phyloP scores from a whole-genome alignment of 2,797 vertebrate genomes.

The Melanotaenia boesemani region DNA sequence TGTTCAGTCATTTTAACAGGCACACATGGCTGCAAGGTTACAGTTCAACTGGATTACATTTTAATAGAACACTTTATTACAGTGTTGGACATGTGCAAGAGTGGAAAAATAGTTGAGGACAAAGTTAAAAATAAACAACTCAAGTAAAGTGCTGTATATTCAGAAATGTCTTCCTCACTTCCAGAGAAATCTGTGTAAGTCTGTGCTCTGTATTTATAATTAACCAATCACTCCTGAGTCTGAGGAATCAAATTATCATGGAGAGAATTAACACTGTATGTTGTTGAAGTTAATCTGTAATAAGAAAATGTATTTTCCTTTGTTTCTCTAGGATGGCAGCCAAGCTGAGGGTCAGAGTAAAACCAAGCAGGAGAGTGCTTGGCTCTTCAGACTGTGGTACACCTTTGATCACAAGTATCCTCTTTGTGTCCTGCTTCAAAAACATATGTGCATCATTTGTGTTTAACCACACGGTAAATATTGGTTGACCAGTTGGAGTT shows the following conservation, averaged over 20 bases:
- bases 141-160: too few relatives aligned
- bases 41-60: background rate
- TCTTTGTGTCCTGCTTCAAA: slow-evolving; percentile 66
- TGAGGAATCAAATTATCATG: too few relatives aligned
- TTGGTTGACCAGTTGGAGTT: background rate
- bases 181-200: too few relatives aligned
- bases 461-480: background rate
- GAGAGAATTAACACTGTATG: too few relatives aligned
- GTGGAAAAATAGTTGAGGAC: background rate
- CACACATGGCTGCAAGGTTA: background rate
- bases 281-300: too few relatives aligned
- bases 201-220: too few relatives aligned
- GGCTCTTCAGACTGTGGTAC: slow-evolving; percentile 98
- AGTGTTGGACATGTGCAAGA: too few relatives aligned
- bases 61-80: background rate
- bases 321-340: slow-evolving; percentile 85
- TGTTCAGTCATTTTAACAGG: too few relatives aligned
- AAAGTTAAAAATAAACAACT: too few relatives aligned
- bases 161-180: too few relatives aligned
- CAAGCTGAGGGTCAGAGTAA: slow-evolving; percentile 87
- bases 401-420: slow-evolving; percentile 99
- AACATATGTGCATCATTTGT: slow-evolving; percentile 1
- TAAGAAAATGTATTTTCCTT: slow-evolving; percentile 3
- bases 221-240: too few relatives aligned
- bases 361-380: slow-evolving; percentile 96